These are phyloP conservation scores for Mionectes olivaceus DNA, from an alignment of 2,797 vertebrate genomes.

Conservation along the genomic window DNA sequence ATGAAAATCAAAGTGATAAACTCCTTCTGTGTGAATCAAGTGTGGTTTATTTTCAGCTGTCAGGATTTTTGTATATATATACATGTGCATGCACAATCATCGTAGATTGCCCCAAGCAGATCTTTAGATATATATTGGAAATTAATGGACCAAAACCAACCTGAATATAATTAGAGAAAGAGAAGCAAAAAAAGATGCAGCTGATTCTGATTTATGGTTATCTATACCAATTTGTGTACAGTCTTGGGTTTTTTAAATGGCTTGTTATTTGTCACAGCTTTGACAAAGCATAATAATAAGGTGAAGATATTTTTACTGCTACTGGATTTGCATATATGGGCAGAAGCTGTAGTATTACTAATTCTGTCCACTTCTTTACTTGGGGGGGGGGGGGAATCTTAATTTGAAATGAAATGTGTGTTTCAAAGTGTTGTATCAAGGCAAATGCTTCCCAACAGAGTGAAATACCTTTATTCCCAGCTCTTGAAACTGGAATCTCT, in stretches of 20 bases:
- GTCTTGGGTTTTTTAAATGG: not conserved
- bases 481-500: not conserved
- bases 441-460: not conserved
- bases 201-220: not conserved
- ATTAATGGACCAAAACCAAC: not conserved
- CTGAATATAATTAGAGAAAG: not conserved
- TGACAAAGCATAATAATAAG: not conserved
- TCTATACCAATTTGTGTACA: not conserved
- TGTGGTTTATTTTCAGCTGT: not conserved
- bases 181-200: not conserved
- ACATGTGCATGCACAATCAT: not conserved
- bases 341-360: not conserved
- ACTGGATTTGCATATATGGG: not conserved
- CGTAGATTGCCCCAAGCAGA: not conserved
- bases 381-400: not conserved
- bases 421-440: not conserved
- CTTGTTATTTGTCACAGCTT: not conserved
- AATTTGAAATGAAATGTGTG: not conserved
- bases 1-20: not conserved
- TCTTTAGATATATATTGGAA: not conserved
- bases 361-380: not conserved
- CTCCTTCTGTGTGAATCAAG: not conserved
- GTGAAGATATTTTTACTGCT: not conserved
- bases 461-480: not conserved
- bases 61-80: not conserved